These are phyloP conservation scores for Agrilus planipennis DNA, from an alignment of 1,140 invertebrate species.

Conservation along the genomic window DNA sequence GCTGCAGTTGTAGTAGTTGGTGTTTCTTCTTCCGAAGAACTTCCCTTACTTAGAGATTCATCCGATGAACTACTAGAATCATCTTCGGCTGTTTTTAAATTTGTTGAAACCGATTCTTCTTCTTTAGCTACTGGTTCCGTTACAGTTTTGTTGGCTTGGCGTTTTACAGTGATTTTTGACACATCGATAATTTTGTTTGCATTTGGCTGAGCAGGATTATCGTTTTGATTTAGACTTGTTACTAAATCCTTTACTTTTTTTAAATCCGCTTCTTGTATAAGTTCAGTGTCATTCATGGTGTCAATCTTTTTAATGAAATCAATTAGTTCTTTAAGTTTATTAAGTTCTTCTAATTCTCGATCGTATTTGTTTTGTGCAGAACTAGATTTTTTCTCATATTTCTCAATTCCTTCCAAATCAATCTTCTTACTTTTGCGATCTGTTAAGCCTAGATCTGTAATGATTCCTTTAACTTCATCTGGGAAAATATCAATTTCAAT, in stretches of 20 bases:
- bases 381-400: slow-evolving; percentile 11
- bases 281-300: slow-evolving; percentile 33
- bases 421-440: slow-evolving; percentile 2
- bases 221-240: slow-evolving; percentile 19
- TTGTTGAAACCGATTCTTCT: slow-evolving; percentile 23
- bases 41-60: slow-evolving; percentile 13
- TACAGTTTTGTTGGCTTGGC: too few relatives aligned
- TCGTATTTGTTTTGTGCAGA: slow-evolving; percentile 25
- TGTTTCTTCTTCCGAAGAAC: slow-evolving; percentile 9
- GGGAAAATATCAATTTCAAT: slow-evolving; percentile 38
- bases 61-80: slow-evolving; percentile 27
- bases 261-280: slow-evolving; percentile 25
- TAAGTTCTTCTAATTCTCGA: slow-evolving; percentile 35
- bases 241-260: slow-evolving; percentile 25
- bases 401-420: neutral
- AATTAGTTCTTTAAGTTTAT: slow-evolving; percentile 34
- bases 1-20: slow-evolving; percentile 16
- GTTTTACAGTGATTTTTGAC: too few relatives aligned
- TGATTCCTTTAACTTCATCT: slow-evolving; percentile 37
- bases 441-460: slow-evolving; percentile 39
- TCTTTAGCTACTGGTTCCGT: slow-evolving; percentile 21
- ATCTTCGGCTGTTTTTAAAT: slow-evolving; percentile 29
- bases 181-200: too few relatives aligned
- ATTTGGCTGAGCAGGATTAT: too few relatives aligned
- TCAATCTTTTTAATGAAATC: slow-evolving; percentile 31